Conservation (phyloP, 2,113 vertebrate genomes). For the Abramis brama region DNA sequence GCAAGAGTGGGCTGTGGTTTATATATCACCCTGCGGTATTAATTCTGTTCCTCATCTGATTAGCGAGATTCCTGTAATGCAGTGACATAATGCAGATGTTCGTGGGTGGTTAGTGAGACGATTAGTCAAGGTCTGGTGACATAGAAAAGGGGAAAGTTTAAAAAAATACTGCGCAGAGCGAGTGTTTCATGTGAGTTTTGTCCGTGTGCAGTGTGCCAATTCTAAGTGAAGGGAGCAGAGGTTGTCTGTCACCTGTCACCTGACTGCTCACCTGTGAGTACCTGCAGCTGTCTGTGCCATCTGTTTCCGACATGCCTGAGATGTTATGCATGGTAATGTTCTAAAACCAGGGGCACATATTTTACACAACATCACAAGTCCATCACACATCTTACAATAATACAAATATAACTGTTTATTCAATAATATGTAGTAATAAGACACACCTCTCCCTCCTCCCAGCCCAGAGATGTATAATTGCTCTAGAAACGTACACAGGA, state of each 20-base stretch:
- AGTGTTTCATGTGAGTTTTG: neutral
- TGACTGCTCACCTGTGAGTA: constrained; percentile 45
- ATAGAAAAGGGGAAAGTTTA: neutral
- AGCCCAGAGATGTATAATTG: constrained; percentile 64
- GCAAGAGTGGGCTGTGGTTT: constrained; percentile 3
- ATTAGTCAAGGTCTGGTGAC: constrained; percentile 18
- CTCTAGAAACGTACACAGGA: constrained; percentile 73
- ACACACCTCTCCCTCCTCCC: constrained; percentile 67
- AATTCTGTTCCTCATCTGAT: constrained; percentile 23
- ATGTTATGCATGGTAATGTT: constrained; percentile 12
- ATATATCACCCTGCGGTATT: constrained; percentile 26
- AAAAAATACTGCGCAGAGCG: neutral
- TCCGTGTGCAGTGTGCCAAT: constrained; percentile 24
- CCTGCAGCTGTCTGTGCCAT: constrained; percentile 53
- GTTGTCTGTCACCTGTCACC: constrained; percentile 45
- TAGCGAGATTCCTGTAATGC: constrained; percentile 33
- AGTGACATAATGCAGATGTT: constrained; percentile 36
- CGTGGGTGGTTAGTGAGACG: constrained; percentile 21
- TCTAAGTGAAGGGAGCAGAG: constrained; percentile 27
- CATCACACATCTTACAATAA: constrained; percentile 70
- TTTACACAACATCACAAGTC: constrained; percentile 35
- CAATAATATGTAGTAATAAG: constrained; percentile 75
- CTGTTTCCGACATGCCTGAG: constrained; percentile 28
- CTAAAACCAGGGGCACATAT: neutral
- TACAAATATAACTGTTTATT: constrained; percentile 82